Evolutionary conservation across 2,797 vertebrate genomes (phyloP).

Genomic region (Darevskia mixta): DNA sequence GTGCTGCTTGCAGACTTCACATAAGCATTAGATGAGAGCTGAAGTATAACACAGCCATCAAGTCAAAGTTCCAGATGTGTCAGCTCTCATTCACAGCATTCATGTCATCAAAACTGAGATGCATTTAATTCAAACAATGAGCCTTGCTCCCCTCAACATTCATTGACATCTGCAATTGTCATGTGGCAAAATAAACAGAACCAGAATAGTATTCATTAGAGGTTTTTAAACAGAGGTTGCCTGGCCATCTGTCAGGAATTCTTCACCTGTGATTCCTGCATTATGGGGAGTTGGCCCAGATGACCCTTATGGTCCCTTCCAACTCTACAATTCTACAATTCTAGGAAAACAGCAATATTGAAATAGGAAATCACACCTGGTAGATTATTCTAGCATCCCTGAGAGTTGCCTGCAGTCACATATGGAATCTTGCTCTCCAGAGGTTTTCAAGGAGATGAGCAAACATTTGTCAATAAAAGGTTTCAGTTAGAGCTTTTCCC

Average conservation of each 20-base stretch:
- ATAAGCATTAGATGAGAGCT: too few species aligned
- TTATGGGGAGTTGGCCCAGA: too few species aligned
- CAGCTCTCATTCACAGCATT: neutral
- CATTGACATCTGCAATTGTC: neutral
- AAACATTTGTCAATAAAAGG: neutral
- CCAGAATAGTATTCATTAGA: too few species aligned
- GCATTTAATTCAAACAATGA: neutral
- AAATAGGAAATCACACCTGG: neutral
- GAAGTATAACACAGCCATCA: neutral
- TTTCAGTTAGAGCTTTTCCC: too few species aligned
- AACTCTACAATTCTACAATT: too few species aligned
- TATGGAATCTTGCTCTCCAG: neutral
- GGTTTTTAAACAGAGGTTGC: too few species aligned
- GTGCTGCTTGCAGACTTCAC: too few species aligned
- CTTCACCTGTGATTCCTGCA: too few species aligned
- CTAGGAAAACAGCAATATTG: neutral
- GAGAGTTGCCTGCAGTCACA: neutral
- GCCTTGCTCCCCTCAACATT: neutral
- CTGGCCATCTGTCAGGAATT: too few species aligned
- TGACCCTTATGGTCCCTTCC: too few species aligned
- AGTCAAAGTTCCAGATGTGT: neutral
- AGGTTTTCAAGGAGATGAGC: neutral
- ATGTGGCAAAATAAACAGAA: neutral
- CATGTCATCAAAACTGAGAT: neutral
- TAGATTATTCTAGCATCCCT: neutral